Conservation (phyloP, 2,113 vertebrate species). For the Elaphurus davidianus region DNA sequence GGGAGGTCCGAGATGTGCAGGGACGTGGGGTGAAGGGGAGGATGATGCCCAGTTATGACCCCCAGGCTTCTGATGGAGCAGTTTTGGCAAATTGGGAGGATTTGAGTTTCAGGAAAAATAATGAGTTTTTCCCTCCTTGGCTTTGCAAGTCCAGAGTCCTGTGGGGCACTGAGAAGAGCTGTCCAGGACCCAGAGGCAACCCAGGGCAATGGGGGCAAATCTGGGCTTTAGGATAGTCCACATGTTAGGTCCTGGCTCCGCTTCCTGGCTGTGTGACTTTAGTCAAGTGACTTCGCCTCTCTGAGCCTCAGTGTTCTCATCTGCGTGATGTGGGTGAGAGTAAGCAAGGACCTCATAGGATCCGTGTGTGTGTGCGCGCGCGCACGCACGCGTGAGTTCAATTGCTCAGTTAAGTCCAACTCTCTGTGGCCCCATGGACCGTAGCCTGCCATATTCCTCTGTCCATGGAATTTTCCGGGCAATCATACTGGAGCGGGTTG, state of each 20-base stretch:
- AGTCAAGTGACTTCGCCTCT: background rate
- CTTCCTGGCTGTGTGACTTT: background rate
- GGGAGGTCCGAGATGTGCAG: fast-evolving
- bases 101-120: background rate
- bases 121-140: background rate
- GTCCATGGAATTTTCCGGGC: background rate
- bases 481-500: background rate
- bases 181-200: background rate
- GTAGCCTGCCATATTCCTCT: background rate
- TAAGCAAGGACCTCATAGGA: background rate
- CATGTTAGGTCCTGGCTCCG: background rate
- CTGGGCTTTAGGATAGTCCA: background rate
- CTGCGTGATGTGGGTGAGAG: background rate
- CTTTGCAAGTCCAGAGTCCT: background rate
- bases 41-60: background rate
- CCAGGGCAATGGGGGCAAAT: background rate
- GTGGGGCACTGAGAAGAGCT: background rate
- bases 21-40: background rate
- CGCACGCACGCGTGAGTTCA: background rate
- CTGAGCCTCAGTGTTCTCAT: background rate
- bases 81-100: background rate
- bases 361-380: background rate
- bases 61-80: background rate
- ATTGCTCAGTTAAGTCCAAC: background rate
- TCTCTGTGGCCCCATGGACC: background rate